Evolutionary conservation across 2,888 invertebrate genomes (phyloP), one percentile per base, ranked within the genome.

Genomic region (Troilus luridus): DNA sequence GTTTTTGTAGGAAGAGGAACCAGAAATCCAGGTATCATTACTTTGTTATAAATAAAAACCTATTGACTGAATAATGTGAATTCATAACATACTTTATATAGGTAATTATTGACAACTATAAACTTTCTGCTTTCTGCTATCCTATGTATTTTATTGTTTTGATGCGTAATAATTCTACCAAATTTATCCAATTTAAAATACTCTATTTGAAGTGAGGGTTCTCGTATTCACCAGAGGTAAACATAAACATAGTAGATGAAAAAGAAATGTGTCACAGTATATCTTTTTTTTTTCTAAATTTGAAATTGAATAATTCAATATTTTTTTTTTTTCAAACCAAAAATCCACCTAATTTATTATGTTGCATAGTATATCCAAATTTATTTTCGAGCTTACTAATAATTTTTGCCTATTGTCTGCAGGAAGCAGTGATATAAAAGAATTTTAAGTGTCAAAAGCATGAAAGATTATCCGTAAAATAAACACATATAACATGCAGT

Each of bases 331-430:
- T 21, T 64, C 2, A 1, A 67, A 24, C 67, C 24, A 67, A 24
- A 24, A 24, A n/a, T 21, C 64, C 21, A 64, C 21, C 10, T 64
- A 12, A n/a, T 1, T 9, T 9, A 9, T 64, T 14, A 17, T 10
- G n/a, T n/a, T n/a, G 21, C 8, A 64, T 6, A 77, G 17, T 41
- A 6, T 77, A 41, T 41, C 2, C 12, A 41, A 41, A 41, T 19
- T 19, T 2, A 77, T 41, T 77, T 1, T 41, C 9, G 5, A 12
- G 3, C 56, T 56, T 58, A 85, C 56, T 0, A 85, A n/a, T 56
- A 56, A 56, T 85, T 85, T 85, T 85, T 85, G 85, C 85, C 85
- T 85, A 56, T 85, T 85, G 85, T 85, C 85, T n/a, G 56, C 85
- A 56, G 56, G 9, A 85, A 85, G 85, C 85, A 85, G 54, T 58